These are phyloP conservation scores for Drosophila leonis DNA, from an alignment of 2,888 invertebrate genomes.

Conservation along the genomic window DNA sequence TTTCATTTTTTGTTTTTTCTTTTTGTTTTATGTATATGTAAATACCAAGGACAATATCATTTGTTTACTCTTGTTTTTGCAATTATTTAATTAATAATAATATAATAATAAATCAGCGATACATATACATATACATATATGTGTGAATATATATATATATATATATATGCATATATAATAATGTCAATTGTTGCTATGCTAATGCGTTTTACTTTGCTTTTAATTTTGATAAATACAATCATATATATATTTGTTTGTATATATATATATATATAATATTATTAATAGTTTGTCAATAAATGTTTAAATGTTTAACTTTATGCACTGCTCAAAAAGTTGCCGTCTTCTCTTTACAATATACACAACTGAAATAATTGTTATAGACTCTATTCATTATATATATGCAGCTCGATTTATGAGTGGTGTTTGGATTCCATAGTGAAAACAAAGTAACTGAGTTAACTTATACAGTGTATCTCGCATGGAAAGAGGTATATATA, in stretches of 20 bases:
- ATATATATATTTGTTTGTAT: conserved; percentile 37
- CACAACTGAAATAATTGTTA: conserved; percentile 72
- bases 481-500: conserved; percentile 36
- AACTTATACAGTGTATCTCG: conserved; percentile 51
- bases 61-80: conserved; percentile 78
- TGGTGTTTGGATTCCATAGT: conserved; percentile 60
- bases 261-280: conserved; percentile 8
- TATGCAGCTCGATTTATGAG: conserved; percentile 73
- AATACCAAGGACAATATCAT: conserved; percentile 84
- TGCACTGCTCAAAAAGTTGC: conserved; percentile 61
- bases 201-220: conserved; percentile 77
- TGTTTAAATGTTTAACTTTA: conserved; percentile 81
- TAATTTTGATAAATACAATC: conserved; percentile 82
- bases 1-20: conserved; percentile 49
- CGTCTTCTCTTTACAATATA: conserved; percentile 72
- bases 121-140: conserved; percentile 14
- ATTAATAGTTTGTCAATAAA: conserved; percentile 77
- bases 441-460: neutral
- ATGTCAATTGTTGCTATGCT: conserved; percentile 80
- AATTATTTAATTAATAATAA: conserved; percentile 83
- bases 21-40: conserved; percentile 81
- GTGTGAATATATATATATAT: conserved; percentile 17
- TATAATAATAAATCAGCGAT: conserved; percentile 83
- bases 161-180: conserved; percentile 26
- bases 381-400: conserved; percentile 11